Base-by-base conservation (phyloP, 2,888 invertebrate species). In the Ceriagrion tenellum region DNA sequence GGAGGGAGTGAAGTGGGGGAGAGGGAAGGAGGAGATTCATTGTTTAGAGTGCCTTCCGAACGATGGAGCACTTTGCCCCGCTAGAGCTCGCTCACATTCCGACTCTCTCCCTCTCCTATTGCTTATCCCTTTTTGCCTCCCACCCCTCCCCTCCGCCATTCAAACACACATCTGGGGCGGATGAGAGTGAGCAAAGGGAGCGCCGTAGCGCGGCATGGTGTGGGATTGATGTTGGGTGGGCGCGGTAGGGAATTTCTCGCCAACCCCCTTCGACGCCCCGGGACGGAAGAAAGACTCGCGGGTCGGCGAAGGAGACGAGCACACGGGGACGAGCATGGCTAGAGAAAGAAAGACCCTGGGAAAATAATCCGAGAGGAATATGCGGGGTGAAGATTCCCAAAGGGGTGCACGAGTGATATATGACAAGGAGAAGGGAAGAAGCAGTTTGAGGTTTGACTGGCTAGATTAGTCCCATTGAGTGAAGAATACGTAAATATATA, bases 41-140 rank as follows among this genome's bases (percentile, higher is more conserved):
- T 35, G 81, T 35, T 35, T 81, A 81, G 81, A 81, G 81, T 81
- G 81, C 81, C 35, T 81, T 81, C 81, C 81, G 81, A 81, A 35
- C 81, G 81, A 81, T 81, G 81, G 81, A 81, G 81, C 30, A 81
- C 81, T 81, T 81, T 35, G 35, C 81, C 81, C 26, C 81, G 69
- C 47, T 47, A 47, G 47, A 47, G 8, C 47, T 8, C 47, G 47
- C 47, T 47, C 69, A 12, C 69, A 69, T 69, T 69, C 69, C 69
- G n/a, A n/a, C 47, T 47, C 47, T 47, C 47, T 8, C 47, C 47
- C 47, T 47, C n/a, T 26, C 23, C 69, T 59, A 16, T 2, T 20
- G 2, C 59, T 16, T 12, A 10, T 16, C 59, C 59, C 59, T 16
- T 59, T 2, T 69, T 12, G n/a, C 69, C n/a, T 6, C n/a, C n/a